Evolutionary conservation across 2,888 invertebrate species (phyloP), one percentile per base, ranked within the genome.

Genomic region (Stenolophus ochropezus): DNA sequence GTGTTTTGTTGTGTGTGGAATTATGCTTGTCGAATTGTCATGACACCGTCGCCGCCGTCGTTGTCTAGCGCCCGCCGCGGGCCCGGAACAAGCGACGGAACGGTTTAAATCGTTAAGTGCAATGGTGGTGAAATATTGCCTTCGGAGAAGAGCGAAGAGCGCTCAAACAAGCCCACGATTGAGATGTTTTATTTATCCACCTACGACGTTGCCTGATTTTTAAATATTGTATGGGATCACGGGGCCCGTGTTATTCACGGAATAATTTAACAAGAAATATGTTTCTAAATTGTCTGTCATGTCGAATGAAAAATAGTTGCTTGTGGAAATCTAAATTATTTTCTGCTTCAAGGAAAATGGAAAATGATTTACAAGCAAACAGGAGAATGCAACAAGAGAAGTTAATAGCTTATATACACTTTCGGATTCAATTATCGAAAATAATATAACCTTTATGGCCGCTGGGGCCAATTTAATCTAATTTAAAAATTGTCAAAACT

Each of bases 61-160:
- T 20, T 53, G 5, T 53, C 20, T 53, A 27, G 25, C 23, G n/a
- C n/a, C n/a, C n/a, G 47, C 74, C 16, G 47, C 53, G 33, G 56
- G 25, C 18, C 23, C 49, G 27, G 25, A 42, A 42, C 33, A 42
- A 42, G 33, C 33, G 33, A 0, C 33, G 33, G 33, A 42, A 42
- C 25, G 16, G 58, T 33, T 76, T 58, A 25, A 76, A 58, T 58
- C 58, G 58, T 76, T 76, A 58, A 76, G 49, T 76, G 76, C 58
- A 76, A 56, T 56, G 75, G 47, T 56, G 76, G 76, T 76, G 76
- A 76, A 76, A 56, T 56, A 76, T 76, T 76, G 76, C 76, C 56
- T 14, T 25, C 23, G 16, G 25, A 65, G 65, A 8, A 69, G 42
- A n/a, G n/a, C n/a, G n/a, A n/a, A n/a, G n/a, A 16, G 20, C 65